Evolutionary conservation across 2,797 vertebrate genomes (phyloP).

Genomic region (Silurus lanzhouensis): DNA sequence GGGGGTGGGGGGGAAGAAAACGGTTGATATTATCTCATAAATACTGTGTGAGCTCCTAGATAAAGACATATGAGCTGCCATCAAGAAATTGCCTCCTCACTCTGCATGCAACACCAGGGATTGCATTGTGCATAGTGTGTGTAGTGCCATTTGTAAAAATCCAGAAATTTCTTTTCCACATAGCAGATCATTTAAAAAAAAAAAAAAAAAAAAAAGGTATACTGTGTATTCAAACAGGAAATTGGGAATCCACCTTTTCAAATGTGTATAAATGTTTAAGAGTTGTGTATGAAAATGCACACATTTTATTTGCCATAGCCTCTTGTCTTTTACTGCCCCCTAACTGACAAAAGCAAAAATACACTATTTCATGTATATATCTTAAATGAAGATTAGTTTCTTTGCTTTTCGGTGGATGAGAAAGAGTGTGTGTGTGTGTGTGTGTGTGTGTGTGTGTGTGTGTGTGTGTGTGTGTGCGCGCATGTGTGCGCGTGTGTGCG

Average conservation of each 20-base stretch:
- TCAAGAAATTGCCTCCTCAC: constrained; percentile 31
- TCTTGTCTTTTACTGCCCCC: constrained; percentile 78
- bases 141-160: neutral
- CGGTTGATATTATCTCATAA: constrained; percentile 56
- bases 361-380: constrained; percentile 41
- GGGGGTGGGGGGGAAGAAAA: constrained; percentile 35
- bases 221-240: neutral
- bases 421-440: neutral
- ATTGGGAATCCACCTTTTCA: neutral
- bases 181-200: neutral
- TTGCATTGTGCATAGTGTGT: constrained; percentile 12
- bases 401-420: neutral
- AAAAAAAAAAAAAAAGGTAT: too few relatives aligned
- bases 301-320: neutral
- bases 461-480: too few relatives aligned
- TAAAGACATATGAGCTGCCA: constrained; percentile 52
- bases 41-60: constrained; percentile 48
- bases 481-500: neutral
- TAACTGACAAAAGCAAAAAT: constrained; percentile 61
- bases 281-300: neutral
- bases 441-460: too few relatives aligned
- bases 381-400: neutral
- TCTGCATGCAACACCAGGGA: constrained; percentile 21
- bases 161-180: too few relatives aligned
- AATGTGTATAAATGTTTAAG: neutral